Percentiles rank a stretch among this genome's conserved stretches.
Evolutionary conservation across 2,888 invertebrate species (phyloP).

Genomic region (Scaptomyza flava): DNA sequence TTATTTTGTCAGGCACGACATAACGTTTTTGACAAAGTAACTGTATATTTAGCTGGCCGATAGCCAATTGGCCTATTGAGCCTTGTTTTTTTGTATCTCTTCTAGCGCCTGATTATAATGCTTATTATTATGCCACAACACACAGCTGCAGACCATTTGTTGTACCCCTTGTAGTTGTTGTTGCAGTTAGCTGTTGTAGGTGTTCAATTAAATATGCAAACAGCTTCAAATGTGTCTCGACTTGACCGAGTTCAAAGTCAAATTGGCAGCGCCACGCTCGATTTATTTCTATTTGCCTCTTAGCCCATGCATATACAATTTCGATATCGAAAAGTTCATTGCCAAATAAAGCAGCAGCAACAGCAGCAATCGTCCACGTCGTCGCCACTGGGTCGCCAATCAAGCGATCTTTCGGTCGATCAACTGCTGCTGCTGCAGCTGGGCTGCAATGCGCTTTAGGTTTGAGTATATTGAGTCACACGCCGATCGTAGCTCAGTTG

Average conservation of each 20-base stretch:
- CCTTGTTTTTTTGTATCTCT: constrained; percentile 51
- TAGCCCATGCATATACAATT: constrained; percentile 42
- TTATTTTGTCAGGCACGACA: constrained; percentile 72
- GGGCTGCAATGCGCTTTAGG: constrained; percentile 33
- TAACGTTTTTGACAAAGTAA: constrained; percentile 69
- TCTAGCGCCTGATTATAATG: constrained; percentile 71
- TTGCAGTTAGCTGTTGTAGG: constrained; percentile 62
- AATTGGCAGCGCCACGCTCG: constrained; percentile 60
- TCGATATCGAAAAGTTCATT: constrained; percentile 75
- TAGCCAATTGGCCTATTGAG: constrained; percentile 73
- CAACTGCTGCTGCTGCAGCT: constrained; percentile 71
- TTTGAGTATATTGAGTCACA: constrained; percentile 70
- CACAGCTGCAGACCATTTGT: constrained; percentile 72
- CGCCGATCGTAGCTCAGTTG: constrained; percentile 22
- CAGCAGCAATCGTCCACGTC: constrained; percentile 27
- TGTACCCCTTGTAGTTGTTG: constrained; percentile 26
- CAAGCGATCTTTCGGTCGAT: constrained; percentile 68
- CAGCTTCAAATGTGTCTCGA: constrained; percentile 78
- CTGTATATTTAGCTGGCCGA: constrained; percentile 65
- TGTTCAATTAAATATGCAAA: constrained; percentile 79
- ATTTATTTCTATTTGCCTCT: constrained; percentile 52
- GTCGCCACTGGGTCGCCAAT: constrained; percentile 63
- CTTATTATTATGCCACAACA: constrained; percentile 64
- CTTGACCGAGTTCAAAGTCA: constrained; percentile 79
- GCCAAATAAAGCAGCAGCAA: constrained; percentile 64